Conservation (phyloP, 2,888 invertebrate genomes). For the Rotaria sp. region DNA sequence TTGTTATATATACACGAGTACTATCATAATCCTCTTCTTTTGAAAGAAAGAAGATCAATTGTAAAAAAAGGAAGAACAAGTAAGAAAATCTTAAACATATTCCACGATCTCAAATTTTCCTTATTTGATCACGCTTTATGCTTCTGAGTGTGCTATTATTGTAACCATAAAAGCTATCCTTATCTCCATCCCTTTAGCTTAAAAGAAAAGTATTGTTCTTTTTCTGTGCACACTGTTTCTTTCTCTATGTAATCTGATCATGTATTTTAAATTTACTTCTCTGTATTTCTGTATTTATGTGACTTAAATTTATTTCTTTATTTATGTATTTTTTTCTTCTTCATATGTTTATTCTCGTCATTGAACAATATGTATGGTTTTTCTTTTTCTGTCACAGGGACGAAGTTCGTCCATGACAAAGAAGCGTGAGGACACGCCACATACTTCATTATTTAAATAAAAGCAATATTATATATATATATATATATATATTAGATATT, state of each 20-base stretch:
- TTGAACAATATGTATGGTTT: neutral
- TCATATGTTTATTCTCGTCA: neutral
- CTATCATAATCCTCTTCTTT: neutral
- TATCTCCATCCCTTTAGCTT: too few relatives aligned
- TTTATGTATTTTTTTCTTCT: too few relatives aligned
- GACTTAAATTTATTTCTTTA: too few relatives aligned
- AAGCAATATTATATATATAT: neutral
- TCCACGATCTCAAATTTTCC: neutral
- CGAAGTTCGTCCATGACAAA: neutral
- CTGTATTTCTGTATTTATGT: neutral
- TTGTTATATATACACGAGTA: neutral
- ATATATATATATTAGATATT: too few relatives aligned
- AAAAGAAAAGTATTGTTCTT: too few relatives aligned
- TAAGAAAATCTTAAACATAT: neutral
- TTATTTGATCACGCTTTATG: neutral
- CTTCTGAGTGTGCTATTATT: neutral
- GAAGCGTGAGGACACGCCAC: neutral
- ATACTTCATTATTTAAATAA: neutral
- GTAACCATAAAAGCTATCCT: too few relatives aligned
- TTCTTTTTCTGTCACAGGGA: neutral
- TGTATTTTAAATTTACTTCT: neutral
- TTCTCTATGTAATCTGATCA: too few relatives aligned
- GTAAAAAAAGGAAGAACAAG: too few relatives aligned
- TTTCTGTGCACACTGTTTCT: too few relatives aligned
- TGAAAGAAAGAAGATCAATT: neutral